Evolutionary conservation across 2,797 vertebrate species (phyloP), one percentile per base, ranked within the genome.

Genomic region (Lacerta viridis): DNA sequence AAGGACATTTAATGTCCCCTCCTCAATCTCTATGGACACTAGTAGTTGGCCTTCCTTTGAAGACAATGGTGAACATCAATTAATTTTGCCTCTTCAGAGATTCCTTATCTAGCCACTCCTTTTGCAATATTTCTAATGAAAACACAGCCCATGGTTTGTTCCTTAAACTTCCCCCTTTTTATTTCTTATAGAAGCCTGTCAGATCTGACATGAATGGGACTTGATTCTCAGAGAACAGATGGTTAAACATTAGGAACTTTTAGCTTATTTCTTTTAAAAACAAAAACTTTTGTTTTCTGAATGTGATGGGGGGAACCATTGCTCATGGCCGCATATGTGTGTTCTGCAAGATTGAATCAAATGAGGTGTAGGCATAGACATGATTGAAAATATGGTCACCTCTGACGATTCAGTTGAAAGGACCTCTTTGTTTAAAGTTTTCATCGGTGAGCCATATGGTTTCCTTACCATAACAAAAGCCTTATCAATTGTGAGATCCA

Each of bases 161-260:
- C n/a, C 27, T 6, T 85, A 66, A 39, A 82, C 33, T 36, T 17
- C 13, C 43, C 84, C 17, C 25, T 9, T 80, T 72, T 61, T 80
- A 9, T 80, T 27, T 5, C 90, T 55, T 23, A 33, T 20, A 78
- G 11, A 88, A 41, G 18, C n/a, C 10, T 66, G 76, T 27, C 5
- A 71, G 80, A 27, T 90, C 17, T 80, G 18, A 88, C 7, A 0
- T 27, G 71, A 88, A 43, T 89, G 27, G 71, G 11, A 88, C 5
- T 0, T 18, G 59, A 83, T 75, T 71, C 84, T 86, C 50, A 43
- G 25, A 61, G 43, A 72, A 69, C 1, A 25, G 3, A 18, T 46
- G 4, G 92, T 94, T 96, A 95, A 96, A 94, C 88, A 94, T 96
- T 95, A 92, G 91, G 85, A 95, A 94, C 87, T 91, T 94, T 94